phyloP scores from a whole-genome alignment of 2,797 vertebrate genomes.

The Rhinoraja longicauda region DNA sequence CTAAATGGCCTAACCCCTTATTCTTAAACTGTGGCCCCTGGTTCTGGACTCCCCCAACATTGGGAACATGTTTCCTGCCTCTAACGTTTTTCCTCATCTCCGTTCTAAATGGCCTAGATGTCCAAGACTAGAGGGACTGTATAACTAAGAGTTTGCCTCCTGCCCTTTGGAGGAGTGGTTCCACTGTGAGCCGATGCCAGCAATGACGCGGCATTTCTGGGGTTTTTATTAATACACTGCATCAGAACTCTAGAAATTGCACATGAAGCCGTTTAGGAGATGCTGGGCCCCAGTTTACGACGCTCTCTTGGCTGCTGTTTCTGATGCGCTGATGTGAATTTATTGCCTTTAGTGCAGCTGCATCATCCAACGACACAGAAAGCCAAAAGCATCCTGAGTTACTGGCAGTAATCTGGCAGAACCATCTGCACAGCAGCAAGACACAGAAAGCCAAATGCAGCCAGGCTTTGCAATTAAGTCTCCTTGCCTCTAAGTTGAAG shows the following conservation, averaged over 20 bases:
- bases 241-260: neutral
- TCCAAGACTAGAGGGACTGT: too few relatives aligned
- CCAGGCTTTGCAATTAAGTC: neutral
- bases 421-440: neutral
- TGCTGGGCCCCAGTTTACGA: too few relatives aligned
- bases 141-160: too few relatives aligned
- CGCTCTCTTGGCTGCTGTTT: neutral
- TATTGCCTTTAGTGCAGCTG: neutral
- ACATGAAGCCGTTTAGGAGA: neutral
- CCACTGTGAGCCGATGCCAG: neutral
- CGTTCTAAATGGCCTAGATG: too few relatives aligned
- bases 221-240: neutral
- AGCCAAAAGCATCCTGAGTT: neutral
- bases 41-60: too few relatives aligned
- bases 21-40: too few relatives aligned
- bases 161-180: neutral
- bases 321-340: neutral
- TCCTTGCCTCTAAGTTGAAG: neutral
- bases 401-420: too few relatives aligned
- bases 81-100: too few relatives aligned
- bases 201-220: neutral
- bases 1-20: too few relatives aligned
- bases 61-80: too few relatives aligned
- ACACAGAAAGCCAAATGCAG: neutral
- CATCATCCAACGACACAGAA: neutral